Evolutionary conservation across 2,797 vertebrate genomes (phyloP).

Genomic region (Cyprinella venusta): DNA sequence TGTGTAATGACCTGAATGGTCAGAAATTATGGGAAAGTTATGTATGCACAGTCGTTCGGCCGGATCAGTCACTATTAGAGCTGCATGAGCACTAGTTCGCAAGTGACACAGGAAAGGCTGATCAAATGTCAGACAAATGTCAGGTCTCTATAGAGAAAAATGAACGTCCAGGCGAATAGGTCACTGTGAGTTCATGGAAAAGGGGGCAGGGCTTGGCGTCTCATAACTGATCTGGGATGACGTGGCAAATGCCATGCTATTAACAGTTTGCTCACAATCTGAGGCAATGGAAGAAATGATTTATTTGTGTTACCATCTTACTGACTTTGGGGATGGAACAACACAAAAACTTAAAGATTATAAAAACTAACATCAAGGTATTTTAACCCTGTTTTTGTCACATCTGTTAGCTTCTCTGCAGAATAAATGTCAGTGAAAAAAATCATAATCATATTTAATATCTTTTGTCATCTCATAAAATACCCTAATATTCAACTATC

Average conservation of each 20-base stretch:
- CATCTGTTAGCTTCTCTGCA: neutral
- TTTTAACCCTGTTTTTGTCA: neutral
- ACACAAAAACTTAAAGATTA: neutral
- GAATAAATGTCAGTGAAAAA: neutral
- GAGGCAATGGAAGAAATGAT: neutral
- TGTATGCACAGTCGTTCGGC: neutral
- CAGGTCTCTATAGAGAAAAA: slow-evolving; percentile 43
- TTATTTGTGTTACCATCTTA: neutral
- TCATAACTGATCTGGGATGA: slow-evolving; percentile 21
- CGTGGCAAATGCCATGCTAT: slow-evolving; percentile 33
- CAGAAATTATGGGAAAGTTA: neutral
- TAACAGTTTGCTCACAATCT: slow-evolving; percentile 34
- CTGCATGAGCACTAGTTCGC: slow-evolving; percentile 11
- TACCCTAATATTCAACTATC: too few species aligned
- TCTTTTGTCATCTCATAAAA: neutral
- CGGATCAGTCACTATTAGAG: slow-evolving; percentile 32
- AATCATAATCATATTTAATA: neutral
- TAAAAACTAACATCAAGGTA: neutral
- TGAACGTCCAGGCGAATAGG: slow-evolving; percentile 33
- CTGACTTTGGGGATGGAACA: neutral
- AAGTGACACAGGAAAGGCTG: slow-evolving; percentile 44
- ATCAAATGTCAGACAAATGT: slow-evolving; percentile 60
- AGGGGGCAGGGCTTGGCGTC: slow-evolving; percentile 9
- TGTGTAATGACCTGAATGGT: neutral
- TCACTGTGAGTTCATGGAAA: slow-evolving; percentile 38